Conservation (phyloP, 2,888 invertebrate species). For the Ditylenchus weischeri region DNA sequence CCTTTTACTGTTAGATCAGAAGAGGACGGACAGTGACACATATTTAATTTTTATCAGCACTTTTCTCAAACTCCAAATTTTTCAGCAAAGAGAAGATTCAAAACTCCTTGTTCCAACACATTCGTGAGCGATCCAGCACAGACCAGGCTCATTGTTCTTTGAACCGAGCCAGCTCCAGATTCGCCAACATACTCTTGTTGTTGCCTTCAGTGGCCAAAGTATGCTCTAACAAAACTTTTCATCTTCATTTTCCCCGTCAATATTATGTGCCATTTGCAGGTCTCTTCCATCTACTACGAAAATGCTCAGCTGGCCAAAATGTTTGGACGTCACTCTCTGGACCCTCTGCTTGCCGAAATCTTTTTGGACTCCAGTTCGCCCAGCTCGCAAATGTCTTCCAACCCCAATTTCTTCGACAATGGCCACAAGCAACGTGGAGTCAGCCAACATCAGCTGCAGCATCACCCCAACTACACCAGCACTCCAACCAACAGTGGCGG, state of each 20-base stretch:
- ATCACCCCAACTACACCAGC: not conserved
- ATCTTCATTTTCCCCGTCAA: too few species aligned
- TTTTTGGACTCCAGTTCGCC: constrained; percentile 27
- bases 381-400: not conserved
- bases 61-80: too few species aligned
- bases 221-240: too few species aligned
- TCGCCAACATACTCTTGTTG: constrained; percentile 51
- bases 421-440: too few species aligned
- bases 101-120: constrained; percentile 49
- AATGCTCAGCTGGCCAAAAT: constrained; percentile 54
- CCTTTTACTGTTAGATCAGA: too few species aligned
- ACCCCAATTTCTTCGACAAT: too few species aligned
- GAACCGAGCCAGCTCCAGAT: constrained; percentile 46
- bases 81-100: constrained; percentile 44
- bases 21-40: too few species aligned
- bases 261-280: too few species aligned
- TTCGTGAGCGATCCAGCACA: constrained; percentile 39
- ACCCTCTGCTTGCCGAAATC: constrained; percentile 50
- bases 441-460: not conserved
- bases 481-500: not conserved
- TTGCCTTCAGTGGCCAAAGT: constrained; percentile 54
- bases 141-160: constrained; percentile 26
- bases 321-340: constrained; percentile 50
- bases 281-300: constrained; percentile 48
- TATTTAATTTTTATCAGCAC: too few species aligned